Base-by-base conservation (phyloP, 2,113 vertebrate species). In the Crotalus horridus region DNA sequence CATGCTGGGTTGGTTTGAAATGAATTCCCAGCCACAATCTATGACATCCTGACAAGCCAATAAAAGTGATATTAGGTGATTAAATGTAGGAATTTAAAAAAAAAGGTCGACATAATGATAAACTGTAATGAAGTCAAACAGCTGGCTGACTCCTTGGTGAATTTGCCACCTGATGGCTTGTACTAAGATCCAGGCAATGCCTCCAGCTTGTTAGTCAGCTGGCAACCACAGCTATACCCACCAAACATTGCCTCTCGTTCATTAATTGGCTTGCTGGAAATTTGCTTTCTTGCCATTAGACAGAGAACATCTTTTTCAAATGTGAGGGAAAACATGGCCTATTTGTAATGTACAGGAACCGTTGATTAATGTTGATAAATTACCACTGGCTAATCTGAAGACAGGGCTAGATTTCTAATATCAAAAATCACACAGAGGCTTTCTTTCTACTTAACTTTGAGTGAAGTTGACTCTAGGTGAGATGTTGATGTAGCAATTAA, bases 1-100 rank as follows among this genome's bases (percentile, higher is more conserved):
- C 3, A 85, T 69, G 94, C 56, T 81, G 92, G 46, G 88, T 94
- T 93, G 94, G 97, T 94, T 94, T 64, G 93, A 96, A 97, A 96
- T 86, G 0, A 96, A 96, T 97, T 96, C 92, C 93, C 88, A 91
- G 91, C 85, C 0, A 0, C 69, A 93, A 95, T 95, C 95, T 96
- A 96, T 95, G 95, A 96, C 74, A 7, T 96, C 93, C 91, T 97
- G 96, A 97, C 94, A 97, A 96, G 94, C 94, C 24, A 87, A 97
- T 97, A 98, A 97, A 98, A 98, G 96, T 95, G 46, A 93, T 96
- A 97, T 95, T 97, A 96, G 95, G 94, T 97, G 95, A 97, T 97
- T 96, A 97, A 97, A 97, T 81, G 90, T 39, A 96, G 97, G 96
- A 96, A 95, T 95, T 39, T 39, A 94, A 96, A 95, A 94, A 95